These are phyloP conservation scores for Leistus spinibarbis DNA, from an alignment of 2,888 invertebrate genomes.

Conservation along the genomic window DNA sequence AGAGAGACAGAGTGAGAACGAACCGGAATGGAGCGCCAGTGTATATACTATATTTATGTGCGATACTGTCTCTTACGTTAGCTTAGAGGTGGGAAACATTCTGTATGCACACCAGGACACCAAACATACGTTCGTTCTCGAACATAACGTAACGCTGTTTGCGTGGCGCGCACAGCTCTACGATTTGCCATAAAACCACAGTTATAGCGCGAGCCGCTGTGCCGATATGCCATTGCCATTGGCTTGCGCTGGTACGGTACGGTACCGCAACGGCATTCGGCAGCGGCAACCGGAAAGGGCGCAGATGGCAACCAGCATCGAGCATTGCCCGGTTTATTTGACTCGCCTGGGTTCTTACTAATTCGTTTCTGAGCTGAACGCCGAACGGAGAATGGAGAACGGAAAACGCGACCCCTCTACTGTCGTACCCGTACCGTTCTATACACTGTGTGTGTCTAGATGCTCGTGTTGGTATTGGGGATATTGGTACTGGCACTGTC, in stretches of 20 bases:
- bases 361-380: conserved; percentile 16
- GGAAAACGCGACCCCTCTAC: background rate
- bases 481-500: background rate
- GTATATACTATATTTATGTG: background rate
- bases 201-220: conserved; percentile 36
- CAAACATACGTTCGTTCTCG: conserved; percentile 35
- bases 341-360: conserved; percentile 22
- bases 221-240: conserved; percentile 10
- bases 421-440: no score
- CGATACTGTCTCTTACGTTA: background rate
- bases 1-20: background rate
- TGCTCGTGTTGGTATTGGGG: background rate
- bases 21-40: background rate
- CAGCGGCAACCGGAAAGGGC: conserved; percentile 24
- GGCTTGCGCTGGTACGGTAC: background rate
- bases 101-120: conserved; percentile 28
- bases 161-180: conserved; percentile 30
- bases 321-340: conserved; percentile 38
- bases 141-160: conserved; percentile 37
- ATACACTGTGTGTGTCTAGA: background rate
- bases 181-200: conserved; percentile 39
- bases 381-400: no score
- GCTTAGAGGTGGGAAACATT: conserved; percentile 15
- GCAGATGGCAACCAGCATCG: conserved; percentile 36
- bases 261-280: background rate